Evolutionary conservation across 1,140 invertebrate species (phyloP).

Genomic region (Drosophila novamexicana): DNA sequence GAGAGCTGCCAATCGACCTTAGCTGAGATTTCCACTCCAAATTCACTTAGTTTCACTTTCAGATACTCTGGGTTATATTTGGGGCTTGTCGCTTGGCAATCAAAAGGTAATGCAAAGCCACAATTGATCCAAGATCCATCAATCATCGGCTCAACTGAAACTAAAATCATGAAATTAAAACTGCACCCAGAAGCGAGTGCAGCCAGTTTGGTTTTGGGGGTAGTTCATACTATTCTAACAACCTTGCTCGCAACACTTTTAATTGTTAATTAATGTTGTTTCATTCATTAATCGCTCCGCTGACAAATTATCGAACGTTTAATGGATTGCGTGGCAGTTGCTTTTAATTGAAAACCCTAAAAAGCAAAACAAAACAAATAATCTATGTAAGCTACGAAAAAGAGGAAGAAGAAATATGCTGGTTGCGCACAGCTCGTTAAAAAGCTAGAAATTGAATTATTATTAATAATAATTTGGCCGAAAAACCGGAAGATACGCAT

Average conservation of each 20-base stretch:
- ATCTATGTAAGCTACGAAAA: neutral
- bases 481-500: slow-evolving; percentile 68
- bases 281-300: slow-evolving; percentile 54
- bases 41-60: slow-evolving; percentile 28
- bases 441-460: slow-evolving; percentile 65
- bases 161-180: slow-evolving; percentile 17
- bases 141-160: slow-evolving; percentile 51
- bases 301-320: slow-evolving; percentile 79
- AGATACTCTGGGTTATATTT: slow-evolving; percentile 4
- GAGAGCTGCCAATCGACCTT: slow-evolving; percentile 29
- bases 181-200: slow-evolving; percentile 58
- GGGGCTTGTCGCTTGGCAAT: slow-evolving; percentile 44
- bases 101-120: slow-evolving; percentile 41
- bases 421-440: slow-evolving; percentile 70
- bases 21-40: slow-evolving; percentile 21
- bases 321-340: slow-evolving; percentile 41
- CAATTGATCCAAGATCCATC: slow-evolving; percentile 60
- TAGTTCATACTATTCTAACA: slow-evolving; percentile 36
- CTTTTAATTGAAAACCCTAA: slow-evolving; percentile 48
- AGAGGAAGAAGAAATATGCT: slow-evolving; percentile 50
- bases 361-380: slow-evolving; percentile 17
- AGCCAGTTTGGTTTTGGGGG: slow-evolving; percentile 7
- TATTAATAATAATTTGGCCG: slow-evolving; percentile 37
- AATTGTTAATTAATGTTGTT: slow-evolving; percentile 76
- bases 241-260: slow-evolving; percentile 62